Conservation (phyloP, 2,888 invertebrate species). For the Phaonia tiefii region DNA sequence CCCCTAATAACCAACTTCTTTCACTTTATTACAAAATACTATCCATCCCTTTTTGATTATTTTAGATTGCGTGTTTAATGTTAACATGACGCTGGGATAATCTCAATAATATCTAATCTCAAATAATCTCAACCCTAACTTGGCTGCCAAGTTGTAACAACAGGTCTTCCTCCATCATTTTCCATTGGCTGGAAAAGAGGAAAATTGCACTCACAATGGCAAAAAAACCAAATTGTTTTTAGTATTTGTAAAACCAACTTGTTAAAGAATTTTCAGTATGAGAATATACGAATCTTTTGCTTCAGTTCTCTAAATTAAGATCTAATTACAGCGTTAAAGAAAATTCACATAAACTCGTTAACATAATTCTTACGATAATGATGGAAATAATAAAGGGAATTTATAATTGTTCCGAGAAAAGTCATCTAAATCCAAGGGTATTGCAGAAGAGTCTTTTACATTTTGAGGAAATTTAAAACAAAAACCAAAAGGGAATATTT, state of each 20-base stretch:
- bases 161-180: background rate
- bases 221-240: background rate
- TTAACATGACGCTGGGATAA: too few relatives aligned
- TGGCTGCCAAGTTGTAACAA: background rate
- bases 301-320: background rate
- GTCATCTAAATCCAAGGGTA: too few relatives aligned
- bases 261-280: background rate
- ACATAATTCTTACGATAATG: background rate
- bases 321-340: conserved; percentile 13
- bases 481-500: too few relatives aligned
- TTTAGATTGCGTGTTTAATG: too few relatives aligned
- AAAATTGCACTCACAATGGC: too few relatives aligned
- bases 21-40: too few relatives aligned
- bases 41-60: too few relatives aligned
- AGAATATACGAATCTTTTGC: background rate
- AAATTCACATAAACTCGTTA: background rate
- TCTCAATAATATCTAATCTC: too few relatives aligned
- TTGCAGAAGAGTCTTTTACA: background rate
- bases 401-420: background rate
- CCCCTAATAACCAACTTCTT: too few relatives aligned
- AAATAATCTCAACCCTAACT: too few relatives aligned
- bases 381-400: background rate
- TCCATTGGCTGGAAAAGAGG: too few relatives aligned
- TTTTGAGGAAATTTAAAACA: background rate
- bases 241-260: conserved; percentile 8